phyloP scores from a whole-genome alignment of 2,113 vertebrate species.

The Dolichotis patagonum region DNA sequence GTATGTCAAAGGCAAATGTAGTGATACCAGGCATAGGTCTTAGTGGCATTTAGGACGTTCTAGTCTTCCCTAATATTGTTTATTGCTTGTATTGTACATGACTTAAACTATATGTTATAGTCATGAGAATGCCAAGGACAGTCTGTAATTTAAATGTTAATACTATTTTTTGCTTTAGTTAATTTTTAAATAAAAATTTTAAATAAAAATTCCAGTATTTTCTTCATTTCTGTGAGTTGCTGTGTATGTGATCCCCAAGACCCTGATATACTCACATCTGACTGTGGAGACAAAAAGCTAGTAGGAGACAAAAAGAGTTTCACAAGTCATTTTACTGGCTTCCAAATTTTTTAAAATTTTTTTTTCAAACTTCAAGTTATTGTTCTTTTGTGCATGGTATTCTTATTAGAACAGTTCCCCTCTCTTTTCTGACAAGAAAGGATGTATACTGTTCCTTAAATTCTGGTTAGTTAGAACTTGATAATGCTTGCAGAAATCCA shows the following conservation, averaged over 20 bases:
- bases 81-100: background rate
- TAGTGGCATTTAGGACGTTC: background rate
- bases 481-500: background rate
- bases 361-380: background rate
- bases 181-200: background rate
- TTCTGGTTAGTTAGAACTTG: background rate
- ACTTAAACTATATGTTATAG: background rate
- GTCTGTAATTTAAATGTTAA: background rate
- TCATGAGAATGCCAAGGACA: background rate
- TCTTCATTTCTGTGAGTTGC: background rate
- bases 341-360: background rate
- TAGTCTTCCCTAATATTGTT: background rate
- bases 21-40: background rate
- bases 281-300: background rate
- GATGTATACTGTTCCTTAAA: background rate
- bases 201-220: background rate
- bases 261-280: background rate
- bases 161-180: background rate
- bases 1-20: background rate
- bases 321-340: background rate
- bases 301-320: constrained; percentile 29
- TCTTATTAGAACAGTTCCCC: background rate
- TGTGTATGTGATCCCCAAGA: background rate
- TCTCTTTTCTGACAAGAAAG: background rate
- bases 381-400: background rate